A percentile compares a stretch with the other conserved stretches of the same genome.
Evolutionary conservation across 2,888 invertebrate species (phyloP).

Genomic region (Apotomis betuletana): DNA sequence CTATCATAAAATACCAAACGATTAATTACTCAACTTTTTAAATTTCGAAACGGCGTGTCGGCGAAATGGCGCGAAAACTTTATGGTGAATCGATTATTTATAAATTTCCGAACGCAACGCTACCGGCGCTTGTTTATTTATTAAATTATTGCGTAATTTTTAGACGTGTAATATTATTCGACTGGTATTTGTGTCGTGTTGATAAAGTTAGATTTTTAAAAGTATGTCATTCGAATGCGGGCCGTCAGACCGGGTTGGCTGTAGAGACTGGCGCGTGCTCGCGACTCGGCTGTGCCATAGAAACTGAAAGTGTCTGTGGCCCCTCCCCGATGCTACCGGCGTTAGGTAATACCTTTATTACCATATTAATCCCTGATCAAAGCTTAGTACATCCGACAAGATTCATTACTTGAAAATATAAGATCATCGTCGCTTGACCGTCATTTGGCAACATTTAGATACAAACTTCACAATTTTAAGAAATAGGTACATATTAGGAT

Average conservation of each 20-base stretch:
- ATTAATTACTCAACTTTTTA: slow-evolving; percentile 42
- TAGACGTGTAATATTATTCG: slow-evolving; percentile 9
- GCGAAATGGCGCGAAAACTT: slow-evolving; percentile 48
- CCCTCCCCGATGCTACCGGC: slow-evolving; percentile 57
- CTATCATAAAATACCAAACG: slow-evolving; percentile 40
- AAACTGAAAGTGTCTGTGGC: slow-evolving; percentile 76
- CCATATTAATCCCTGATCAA: slow-evolving; percentile 66
- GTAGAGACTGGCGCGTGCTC: slow-evolving; percentile 67
- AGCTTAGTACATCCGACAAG: slow-evolving; percentile 55
- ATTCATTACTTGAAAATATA: slow-evolving; percentile 42
- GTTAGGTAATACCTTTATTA: slow-evolving; percentile 66
- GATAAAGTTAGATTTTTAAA: slow-evolving; percentile 54
- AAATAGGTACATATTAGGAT: too few species aligned
- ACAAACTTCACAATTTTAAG: too few species aligned
- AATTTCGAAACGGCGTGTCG: slow-evolving; percentile 45
- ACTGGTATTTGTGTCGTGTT: slow-evolving; percentile 24
- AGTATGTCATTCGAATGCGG: slow-evolving; percentile 75
- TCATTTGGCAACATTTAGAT: not conserved
- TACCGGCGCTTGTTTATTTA: slow-evolving; percentile 1
- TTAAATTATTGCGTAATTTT: slow-evolving; percentile 31
- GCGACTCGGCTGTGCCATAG: slow-evolving; percentile 61
- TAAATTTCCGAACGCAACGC: slow-evolving; percentile 30
- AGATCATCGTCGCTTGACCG: not conserved
- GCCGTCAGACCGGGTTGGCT: slow-evolving; percentile 55
- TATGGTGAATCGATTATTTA: slow-evolving; percentile 44